Evolutionary conservation across 2,113 vertebrate species (phyloP), one percentile per base, ranked within the genome.

Genomic region (Chionodraco myersi): DNA sequence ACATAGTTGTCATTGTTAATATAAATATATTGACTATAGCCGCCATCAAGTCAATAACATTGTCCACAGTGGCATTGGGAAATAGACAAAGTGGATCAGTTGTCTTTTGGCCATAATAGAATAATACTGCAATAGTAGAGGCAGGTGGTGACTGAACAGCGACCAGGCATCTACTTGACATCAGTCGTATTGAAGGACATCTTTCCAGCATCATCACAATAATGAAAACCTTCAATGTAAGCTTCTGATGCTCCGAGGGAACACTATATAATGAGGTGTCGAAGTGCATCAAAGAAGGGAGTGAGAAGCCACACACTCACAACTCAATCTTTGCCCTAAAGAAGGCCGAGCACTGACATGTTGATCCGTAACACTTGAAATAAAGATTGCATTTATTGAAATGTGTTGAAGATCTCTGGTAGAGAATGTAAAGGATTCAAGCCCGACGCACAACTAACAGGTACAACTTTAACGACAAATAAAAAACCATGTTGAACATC

Each of bases 281-380:
- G 63, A 66, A 13, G 41, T 58, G 13, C 54, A 52, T 63, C 58
- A 69, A 69, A 80, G 41, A 48, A 23, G 36, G 7, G 14, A 18
- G 15, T 12, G 1, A 21, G 54, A 47, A 68, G 62, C 36, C 23
- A 26, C 56, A 70, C 12, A 70, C 65, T 54, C 34, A 48, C 18
- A 59, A 48, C 14, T 36, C 47, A 21, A 18, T 52, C 47, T 47
- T 70, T 44, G 62, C 59, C 15, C 15, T 56, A 10, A 72, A 1
- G 36, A 45, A 8, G 41, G 41, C 14, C 23, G n/a, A 13, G 21
- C 21, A 47, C 41, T 1, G 15, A 68, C 54, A 71, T 49, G 12
- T 70, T 56, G 44, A 72, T 54, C 51, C 56, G 15, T 58, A 23
- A 57, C 67, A 53, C 7, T 4, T 63, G 0, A 36, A 63, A 58